phyloP scores from a whole-genome alignment of 2,113 vertebrate species.

The Neodon shergylaensis region DNA sequence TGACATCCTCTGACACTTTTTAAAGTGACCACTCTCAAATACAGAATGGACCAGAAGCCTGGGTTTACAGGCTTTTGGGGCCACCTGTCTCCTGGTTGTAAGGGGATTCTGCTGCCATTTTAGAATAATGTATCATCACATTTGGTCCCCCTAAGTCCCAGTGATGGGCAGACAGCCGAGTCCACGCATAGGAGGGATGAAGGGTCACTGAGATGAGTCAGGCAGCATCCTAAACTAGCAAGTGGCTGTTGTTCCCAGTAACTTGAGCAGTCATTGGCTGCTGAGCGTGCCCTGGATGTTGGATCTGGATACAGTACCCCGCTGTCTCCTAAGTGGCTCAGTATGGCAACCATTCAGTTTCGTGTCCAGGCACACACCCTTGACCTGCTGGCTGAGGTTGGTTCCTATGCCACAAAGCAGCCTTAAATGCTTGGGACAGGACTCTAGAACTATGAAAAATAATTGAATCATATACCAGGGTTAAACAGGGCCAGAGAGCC shows the following conservation, averaged over 20 bases:
- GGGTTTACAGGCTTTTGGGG: not conserved
- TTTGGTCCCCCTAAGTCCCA: no score
- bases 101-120: not conserved
- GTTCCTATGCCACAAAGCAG: no score
- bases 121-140: not conserved
- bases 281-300: not conserved
- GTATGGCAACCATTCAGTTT: not conserved
- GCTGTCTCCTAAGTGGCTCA: not conserved
- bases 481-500: no score
- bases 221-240: not conserved
- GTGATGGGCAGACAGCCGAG: not conserved
- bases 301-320: not conserved
- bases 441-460: no score
- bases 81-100: not conserved
- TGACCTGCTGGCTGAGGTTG: not conserved
- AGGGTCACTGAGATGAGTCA: not conserved
- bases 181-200: not conserved
- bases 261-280: no score
- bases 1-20: constrained; percentile 45
- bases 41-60: not conserved
- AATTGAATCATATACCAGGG: no score
- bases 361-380: not conserved
- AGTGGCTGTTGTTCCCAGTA: not conserved
- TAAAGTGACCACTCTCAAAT: constrained; percentile 62
- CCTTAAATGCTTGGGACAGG: no score